Base-by-base conservation (phyloP, 2,888 invertebrate species). In the Trissolcus japonicus region DNA sequence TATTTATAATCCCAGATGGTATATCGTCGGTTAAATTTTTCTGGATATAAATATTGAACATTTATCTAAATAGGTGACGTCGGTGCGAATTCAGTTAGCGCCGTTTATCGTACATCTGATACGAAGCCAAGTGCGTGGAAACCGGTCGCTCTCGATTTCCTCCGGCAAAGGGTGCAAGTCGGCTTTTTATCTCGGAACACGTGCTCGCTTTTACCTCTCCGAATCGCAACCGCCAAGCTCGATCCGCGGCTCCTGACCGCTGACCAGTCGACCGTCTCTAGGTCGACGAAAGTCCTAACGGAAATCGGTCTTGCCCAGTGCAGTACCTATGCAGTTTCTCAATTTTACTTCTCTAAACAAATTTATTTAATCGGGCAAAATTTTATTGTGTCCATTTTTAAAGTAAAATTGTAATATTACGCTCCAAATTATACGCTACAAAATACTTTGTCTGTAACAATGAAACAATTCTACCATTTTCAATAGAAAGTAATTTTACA, bases 191-290 rank as follows among this genome's bases (percentile, higher is more conserved):
- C 62, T 53, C 53, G 48, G 63, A 67, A 69, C 79, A 79, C 79
- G 79, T 78, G 75, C 75, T 73, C 68, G 77, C 79, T 80, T 80
- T 82, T 80, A 78, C 72, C 78, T 67, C 71, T 62, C n/a, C n/a
- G 75, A 59, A 71, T 73, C 11, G 61, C 68, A 50, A 35, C 60
- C 14, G 66, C 67, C 41, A 68, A 35, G 35, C 35, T 35, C 6
- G 35, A 35, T 35, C 78, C 74, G 74, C 67, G 59, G 67, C 63
- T 61, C 76, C 67, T 74, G 71, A 73, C 76, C 78, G 71, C 29
- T 63, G 72, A 69, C 57, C 69, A 73, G 63, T 77, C 72, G 63
- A 67, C 61, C 72, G 63, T 72, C 76, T 77, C 76, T 66, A 67
- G 67, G 77, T 73, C 77, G 73, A 77, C 63, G 77, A 77, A 77